Conservation (phyloP, 2,888 invertebrate genomes). For the Pyrrhosoma nymphula region DNA sequence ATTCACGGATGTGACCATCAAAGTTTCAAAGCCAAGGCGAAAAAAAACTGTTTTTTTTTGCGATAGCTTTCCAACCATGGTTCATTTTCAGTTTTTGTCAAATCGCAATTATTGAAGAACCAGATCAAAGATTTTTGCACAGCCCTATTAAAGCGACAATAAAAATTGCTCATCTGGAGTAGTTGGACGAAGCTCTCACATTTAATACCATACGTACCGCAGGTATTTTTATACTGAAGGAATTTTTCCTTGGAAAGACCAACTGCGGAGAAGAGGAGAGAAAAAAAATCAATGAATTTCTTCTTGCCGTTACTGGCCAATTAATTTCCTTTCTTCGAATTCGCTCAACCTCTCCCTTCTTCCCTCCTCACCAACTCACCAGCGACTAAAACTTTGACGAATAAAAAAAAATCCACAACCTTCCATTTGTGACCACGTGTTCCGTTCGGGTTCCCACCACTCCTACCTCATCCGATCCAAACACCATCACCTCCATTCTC, state of each 20-base stretch:
- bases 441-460: background rate
- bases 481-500: background rate
- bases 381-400: background rate
- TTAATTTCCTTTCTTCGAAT: constrained; percentile 51
- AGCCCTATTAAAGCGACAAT: too few species aligned
- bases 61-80: too few species aligned
- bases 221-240: background rate
- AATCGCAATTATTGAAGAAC: too few species aligned
- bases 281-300: constrained; percentile 43
- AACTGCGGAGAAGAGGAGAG: background rate
- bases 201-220: background rate
- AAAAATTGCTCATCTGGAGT: too few species aligned
- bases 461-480: too few species aligned
- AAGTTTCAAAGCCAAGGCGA: too few species aligned
- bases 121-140: too few species aligned
- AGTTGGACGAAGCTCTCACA: background rate
- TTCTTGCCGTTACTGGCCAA: background rate
- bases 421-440: background rate
- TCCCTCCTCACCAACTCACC: background rate
- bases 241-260: constrained; percentile 42
- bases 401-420: background rate
- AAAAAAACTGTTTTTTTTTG: too few species aligned
- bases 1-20: too few species aligned
- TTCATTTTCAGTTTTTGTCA: too few species aligned
- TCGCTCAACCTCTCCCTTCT: background rate